Conservation (phyloP, 2,797 vertebrate genomes). For the Rhabdomys pumilio region DNA sequence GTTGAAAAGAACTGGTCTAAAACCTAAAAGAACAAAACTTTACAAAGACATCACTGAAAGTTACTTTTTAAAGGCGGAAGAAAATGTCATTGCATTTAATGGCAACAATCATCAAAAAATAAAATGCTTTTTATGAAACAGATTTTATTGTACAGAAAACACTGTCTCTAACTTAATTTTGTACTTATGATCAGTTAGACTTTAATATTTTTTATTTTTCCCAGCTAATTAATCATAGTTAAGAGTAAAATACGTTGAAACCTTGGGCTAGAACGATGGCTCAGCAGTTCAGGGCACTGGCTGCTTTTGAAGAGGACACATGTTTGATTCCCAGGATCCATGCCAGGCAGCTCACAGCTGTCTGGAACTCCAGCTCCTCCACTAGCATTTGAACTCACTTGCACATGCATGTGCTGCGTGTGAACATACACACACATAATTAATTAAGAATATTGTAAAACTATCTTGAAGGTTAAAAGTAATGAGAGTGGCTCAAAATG, state of each 20-base stretch:
- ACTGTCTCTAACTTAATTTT: slow-evolving; percentile 47
- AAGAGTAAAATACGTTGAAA: slow-evolving; percentile 54
- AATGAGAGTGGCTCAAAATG: slow-evolving; percentile 54
- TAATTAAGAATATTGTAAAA: background rate
- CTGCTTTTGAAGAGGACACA: background rate
- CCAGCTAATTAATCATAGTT: slow-evolving; percentile 29
- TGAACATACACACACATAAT: background rate
- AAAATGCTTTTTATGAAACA: slow-evolving; percentile 42
- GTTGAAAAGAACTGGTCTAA: background rate
- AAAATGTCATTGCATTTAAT: slow-evolving; percentile 13
- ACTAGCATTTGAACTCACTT: background rate
- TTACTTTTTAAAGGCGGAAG: slow-evolving; percentile 65
- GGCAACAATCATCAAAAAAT: slow-evolving; percentile 31
- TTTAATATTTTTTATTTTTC: slow-evolving; percentile 11
- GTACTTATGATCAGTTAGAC: slow-evolving; percentile 26
- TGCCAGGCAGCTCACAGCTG: background rate
- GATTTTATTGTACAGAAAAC: slow-evolving; percentile 37
- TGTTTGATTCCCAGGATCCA: background rate
- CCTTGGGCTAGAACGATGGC: background rate
- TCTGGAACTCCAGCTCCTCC: background rate
- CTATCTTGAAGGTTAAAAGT: slow-evolving; percentile 24
- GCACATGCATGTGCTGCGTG: no score
- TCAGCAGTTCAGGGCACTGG: no score
- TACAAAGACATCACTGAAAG: slow-evolving; percentile 33
- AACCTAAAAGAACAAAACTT: slow-evolving; percentile 41